These are phyloP conservation scores for Glaucopsyche alexis DNA, from an alignment of 2,888 invertebrate species.

Conservation along the genomic window DNA sequence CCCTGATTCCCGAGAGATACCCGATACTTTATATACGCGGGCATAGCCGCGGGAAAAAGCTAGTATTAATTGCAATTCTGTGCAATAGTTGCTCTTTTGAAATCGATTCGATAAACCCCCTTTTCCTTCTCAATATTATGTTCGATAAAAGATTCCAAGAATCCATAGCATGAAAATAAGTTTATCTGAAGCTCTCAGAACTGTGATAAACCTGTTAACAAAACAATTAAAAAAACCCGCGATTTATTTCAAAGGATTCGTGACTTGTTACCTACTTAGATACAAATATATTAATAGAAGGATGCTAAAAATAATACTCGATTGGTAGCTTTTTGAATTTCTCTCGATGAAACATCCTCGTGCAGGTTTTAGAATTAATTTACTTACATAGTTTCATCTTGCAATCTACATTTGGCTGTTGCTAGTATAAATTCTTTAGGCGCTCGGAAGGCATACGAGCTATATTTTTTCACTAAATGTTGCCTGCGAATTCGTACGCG, in stretches of 20 bases:
- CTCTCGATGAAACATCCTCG: neutral
- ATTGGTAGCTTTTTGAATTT: neutral
- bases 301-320: conserved; percentile 7
- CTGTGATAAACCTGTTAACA: neutral
- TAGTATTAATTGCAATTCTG: too few relatives aligned
- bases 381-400: neutral
- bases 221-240: neutral
- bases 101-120: neutral
- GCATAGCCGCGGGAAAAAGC: too few relatives aligned
- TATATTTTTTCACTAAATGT: neutral
- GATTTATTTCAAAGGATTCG: neutral
- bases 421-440: conserved; percentile 1
- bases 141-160: conserved; percentile 8
- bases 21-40: neutral
- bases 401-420: neutral
- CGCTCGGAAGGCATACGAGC: neutral
- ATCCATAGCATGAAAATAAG: conserved; percentile 5
- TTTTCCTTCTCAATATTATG: neutral
- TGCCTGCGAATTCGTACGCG: too few relatives aligned
- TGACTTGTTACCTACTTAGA: conserved; percentile 8
- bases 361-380: neutral
- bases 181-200: neutral
- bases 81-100: neutral
- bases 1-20: too few relatives aligned
- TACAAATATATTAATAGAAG: conserved; percentile 6